Percentiles rank a stretch among this genome's conserved stretches.
Conservation (phyloP, 2,797 vertebrate species). For the Momotus momota region DNA sequence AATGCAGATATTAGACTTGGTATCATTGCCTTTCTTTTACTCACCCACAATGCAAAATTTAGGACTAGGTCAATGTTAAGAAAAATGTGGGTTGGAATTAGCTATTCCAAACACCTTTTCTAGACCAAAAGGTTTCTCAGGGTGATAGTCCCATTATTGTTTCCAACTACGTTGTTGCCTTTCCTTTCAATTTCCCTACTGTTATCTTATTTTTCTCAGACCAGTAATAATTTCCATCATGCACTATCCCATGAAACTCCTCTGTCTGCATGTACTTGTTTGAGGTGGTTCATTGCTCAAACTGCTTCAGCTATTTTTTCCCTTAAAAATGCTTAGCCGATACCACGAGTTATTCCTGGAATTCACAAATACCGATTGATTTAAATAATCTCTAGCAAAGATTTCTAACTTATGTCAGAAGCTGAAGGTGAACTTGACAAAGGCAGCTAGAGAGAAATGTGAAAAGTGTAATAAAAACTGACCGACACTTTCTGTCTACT, state of each 20-base stretch:
- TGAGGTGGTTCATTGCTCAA: not conserved
- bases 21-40: not conserved
- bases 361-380: not conserved
- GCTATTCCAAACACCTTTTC: not conserved
- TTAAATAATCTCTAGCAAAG: not conserved
- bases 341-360: not conserved
- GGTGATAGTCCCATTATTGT: not conserved
- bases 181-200: not conserved
- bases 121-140: not conserved
- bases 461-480: not conserved
- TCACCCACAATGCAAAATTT: not conserved
- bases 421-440: not conserved
- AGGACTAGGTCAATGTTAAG: not conserved
- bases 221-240: not conserved
- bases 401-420: not conserved
- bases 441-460: not conserved
- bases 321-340: not conserved
- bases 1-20: not conserved
- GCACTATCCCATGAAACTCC: not conserved
- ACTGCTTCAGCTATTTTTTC: not conserved
- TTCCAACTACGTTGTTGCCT: not conserved
- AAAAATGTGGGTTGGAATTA: not conserved
- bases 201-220: not conserved
- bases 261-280: not conserved
- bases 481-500: not conserved